Evolutionary conservation across 2,888 invertebrate genomes (phyloP), one percentile per base, ranked within the genome.

Genomic region (Ormyrus rosae): DNA sequence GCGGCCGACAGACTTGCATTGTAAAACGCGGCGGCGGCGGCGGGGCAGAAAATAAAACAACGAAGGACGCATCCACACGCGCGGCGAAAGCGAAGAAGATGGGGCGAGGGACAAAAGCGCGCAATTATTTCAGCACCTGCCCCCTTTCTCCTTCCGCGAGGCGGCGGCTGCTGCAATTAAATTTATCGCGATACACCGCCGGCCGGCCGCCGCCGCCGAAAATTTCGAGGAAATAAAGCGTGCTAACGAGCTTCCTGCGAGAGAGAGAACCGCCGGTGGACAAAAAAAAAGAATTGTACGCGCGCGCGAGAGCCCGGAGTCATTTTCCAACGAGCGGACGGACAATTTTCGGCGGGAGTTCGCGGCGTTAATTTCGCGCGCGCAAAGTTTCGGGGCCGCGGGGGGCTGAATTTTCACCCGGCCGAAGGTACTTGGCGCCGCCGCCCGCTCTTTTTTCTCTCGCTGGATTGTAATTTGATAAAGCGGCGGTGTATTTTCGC

Each of bases 121-220:
- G 82, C 79, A 83, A 81, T 82, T 82, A 82, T 81, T 82, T 82
- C 82, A 81, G 80, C 82, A 82, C 82, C 82, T 82, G 81, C 77
- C 70, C 63, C 53, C 53, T 8, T n/a, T 34, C 53, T 61, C 60
- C n/a, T 5, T 11, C 67, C 48, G n/a, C 45, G 19, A 55, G 53
- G 34, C 48, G 63, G 55, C 61, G 46, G 61, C 77, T 60, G 51
- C 53, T 63, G 82, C 82, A 83, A 83, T 83, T 83, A 83, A 83
- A 83, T 83, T 83, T 81, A 83, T 83, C 81, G 81, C 82, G 81
- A 81, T 81, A 71, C 58, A 56, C 61, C 61, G 46, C 51, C 46
- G 10, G 46, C 51, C 46, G 10, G 19, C 19, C 19, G 19, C 19
- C 19, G 56, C 67, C n/a, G 60, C 80, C 82, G 81, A 82, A 83